Conservation (phyloP, 2,888 invertebrate species). For the Cephus pulcher region DNA sequence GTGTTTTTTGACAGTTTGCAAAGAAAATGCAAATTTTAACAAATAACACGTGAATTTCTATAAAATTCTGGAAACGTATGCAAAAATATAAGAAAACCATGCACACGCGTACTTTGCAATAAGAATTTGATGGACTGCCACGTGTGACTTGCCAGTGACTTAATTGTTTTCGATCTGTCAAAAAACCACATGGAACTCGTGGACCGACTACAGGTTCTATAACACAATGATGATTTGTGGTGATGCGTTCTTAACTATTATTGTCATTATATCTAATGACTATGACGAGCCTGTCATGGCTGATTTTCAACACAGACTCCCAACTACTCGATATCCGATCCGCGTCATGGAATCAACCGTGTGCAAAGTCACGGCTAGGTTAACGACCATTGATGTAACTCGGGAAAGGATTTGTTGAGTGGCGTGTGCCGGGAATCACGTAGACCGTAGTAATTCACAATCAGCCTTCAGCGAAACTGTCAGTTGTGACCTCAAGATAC, state of each 20-base stretch:
- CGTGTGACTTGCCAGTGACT: too few species aligned
- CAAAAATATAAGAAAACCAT: too few species aligned
- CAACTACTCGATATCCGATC: not conserved
- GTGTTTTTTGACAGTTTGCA: too few species aligned
- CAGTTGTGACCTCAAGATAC: not conserved
- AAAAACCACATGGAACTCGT: too few species aligned
- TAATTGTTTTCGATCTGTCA: too few species aligned
- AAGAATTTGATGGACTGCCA: too few species aligned
- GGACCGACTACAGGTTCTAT: not conserved
- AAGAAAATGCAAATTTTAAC: not conserved
- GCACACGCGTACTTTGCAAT: too few species aligned
- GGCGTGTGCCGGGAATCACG: constrained; percentile 21
- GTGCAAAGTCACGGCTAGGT: constrained; percentile 2
- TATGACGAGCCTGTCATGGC: not conserved
- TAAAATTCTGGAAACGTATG: too few species aligned
- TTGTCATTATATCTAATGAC: not conserved
- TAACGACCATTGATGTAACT: constrained; percentile 1
- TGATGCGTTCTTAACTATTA: not conserved
- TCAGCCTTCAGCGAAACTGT: constrained; percentile 18
- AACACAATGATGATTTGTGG: not conserved
- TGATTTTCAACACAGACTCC: not conserved
- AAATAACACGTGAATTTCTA: not conserved
- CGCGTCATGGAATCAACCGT: not conserved
- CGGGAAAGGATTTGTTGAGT: not conserved
- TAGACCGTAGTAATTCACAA: constrained; percentile 22